Percentiles rank a stretch among this genome's conserved stretches.
Evolutionary conservation across 1,140 invertebrate genomes (phyloP).

Genomic region (Pomphorhynchus laevis): DNA sequence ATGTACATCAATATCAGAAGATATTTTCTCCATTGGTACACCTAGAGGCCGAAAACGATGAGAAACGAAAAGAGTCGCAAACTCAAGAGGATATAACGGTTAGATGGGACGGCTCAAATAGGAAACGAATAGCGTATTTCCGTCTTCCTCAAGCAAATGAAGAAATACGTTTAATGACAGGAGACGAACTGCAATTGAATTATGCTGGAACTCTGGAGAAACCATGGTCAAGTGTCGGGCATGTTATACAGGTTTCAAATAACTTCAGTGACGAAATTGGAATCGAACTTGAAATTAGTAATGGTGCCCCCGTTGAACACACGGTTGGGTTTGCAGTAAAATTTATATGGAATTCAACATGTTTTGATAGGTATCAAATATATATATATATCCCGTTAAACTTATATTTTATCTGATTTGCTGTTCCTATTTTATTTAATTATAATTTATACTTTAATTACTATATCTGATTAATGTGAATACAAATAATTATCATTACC

Average conservation of each 20-base stretch:
- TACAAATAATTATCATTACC: too few species aligned
- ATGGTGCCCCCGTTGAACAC: conserved; percentile 52
- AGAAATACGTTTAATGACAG: conserved; percentile 96
- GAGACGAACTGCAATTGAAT: conserved; percentile 64
- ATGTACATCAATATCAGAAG: conserved; percentile 92
- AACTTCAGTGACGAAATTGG: conserved; percentile 93
- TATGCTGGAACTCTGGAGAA: conserved; percentile 43
- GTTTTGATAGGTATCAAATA: conserved; percentile 55
- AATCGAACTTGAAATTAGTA: conserved; percentile 59
- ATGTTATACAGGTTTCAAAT: conserved; percentile 90
- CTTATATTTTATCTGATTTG: neutral
- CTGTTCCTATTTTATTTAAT: too few species aligned
- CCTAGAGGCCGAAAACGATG: conserved; percentile 89
- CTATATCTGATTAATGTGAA: too few species aligned
- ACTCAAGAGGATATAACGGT: conserved; percentile 93
- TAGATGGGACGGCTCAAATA: conserved; percentile 88
- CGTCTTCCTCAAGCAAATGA: conserved; percentile 5
- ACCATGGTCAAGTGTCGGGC: conserved; percentile 36
- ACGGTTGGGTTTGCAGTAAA: conserved; percentile 82
- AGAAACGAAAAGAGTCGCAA: conserved; percentile 77
- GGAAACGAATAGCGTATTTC: conserved; percentile 49
- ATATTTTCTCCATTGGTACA: conserved; percentile 86
- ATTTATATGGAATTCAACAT: conserved; percentile 97
- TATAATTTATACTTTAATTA: too few species aligned
- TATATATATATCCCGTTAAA: neutral